phyloP scores from a whole-genome alignment of 1,140 invertebrate genomes.

The Episyrphus balteatus region DNA sequence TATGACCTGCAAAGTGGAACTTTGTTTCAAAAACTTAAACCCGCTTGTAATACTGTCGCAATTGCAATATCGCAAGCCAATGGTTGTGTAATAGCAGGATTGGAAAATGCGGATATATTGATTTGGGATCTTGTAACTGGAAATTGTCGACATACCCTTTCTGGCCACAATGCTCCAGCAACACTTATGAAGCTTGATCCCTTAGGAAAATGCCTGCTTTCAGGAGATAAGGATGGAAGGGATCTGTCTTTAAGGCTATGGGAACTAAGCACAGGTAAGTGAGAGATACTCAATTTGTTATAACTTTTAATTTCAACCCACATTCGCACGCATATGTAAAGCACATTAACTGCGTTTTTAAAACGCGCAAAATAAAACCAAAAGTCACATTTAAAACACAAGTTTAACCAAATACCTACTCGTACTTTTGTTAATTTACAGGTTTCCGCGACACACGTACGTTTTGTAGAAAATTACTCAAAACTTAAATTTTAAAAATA shows the following conservation, averaged over 20 bases:
- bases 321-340: background rate
- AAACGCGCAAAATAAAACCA: background rate
- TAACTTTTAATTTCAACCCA: slow-evolving; percentile 1
- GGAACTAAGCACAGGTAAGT: slow-evolving; percentile 61
- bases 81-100: slow-evolving; percentile 68
- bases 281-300: background rate
- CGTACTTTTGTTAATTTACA: no score
- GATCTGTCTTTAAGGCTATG: slow-evolving; percentile 66
- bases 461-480: no score
- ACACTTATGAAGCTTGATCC: slow-evolving; percentile 58
- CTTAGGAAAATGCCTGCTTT: slow-evolving; percentile 56
- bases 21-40: slow-evolving; percentile 83
- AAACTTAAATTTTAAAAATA: no score
- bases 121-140: slow-evolving; percentile 83
- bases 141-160: slow-evolving; percentile 43
- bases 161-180: slow-evolving; percentile 64
- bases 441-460: no score
- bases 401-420: no score
- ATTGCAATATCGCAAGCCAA: slow-evolving; percentile 70
- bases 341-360: background rate
- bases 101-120: slow-evolving; percentile 69
- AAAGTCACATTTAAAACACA: background rate
- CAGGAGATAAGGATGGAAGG: slow-evolving; percentile 54
- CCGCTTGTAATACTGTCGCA: slow-evolving; percentile 63
- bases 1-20: slow-evolving; percentile 88